These are phyloP conservation scores for Microcebus tavaratra DNA, from an alignment of 2,113 vertebrate genomes.

Conservation along the genomic window DNA sequence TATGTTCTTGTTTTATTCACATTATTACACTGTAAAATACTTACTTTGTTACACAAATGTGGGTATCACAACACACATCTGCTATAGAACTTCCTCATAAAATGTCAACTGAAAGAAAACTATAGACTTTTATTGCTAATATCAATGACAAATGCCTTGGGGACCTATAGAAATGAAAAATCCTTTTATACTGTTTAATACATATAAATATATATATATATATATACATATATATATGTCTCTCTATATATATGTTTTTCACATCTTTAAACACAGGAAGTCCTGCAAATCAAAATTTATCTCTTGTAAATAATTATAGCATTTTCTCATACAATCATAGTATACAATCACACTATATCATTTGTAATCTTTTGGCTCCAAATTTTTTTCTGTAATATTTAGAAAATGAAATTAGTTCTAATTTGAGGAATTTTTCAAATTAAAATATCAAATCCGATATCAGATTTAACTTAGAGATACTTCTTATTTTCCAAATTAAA, in stretches of 20 bases:
- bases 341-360: background rate
- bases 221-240: no score
- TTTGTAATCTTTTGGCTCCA: background rate
- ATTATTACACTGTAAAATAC: background rate
- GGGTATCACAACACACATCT: background rate
- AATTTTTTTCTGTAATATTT: background rate
- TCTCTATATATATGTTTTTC: background rate
- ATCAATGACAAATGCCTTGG: background rate
- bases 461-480: background rate
- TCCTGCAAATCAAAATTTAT: background rate
- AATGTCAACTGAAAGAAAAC: background rate
- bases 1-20: background rate
- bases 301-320: background rate
- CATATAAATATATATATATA: background rate
- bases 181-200: background rate
- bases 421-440: background rate
- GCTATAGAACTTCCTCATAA: slow-evolving; percentile 1
- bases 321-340: background rate
- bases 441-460: background rate
- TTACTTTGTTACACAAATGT: background rate
- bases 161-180: background rate
- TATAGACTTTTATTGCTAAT: background rate
- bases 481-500: background rate
- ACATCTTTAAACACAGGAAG: background rate
- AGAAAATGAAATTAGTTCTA: background rate